A percentile compares a stretch with the other conserved stretches of the same genome.
Conservation (phyloP, 2,888 invertebrate genomes). For the Metopia argyrocephala region DNA sequence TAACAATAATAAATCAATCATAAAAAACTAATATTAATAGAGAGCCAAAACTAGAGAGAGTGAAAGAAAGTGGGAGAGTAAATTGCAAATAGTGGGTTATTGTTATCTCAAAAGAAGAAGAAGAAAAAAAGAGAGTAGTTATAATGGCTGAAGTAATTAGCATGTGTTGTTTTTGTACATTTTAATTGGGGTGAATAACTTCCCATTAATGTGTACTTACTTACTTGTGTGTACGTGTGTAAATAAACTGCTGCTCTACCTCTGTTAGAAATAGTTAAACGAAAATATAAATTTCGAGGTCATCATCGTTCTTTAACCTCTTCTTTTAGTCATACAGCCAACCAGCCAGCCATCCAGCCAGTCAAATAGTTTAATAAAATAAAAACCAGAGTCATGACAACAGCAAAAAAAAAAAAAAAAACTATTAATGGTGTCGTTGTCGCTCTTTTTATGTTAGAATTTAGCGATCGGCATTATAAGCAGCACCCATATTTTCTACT, state of each 20-base stretch:
- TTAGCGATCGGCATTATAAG: background rate
- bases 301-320: constrained; percentile 52
- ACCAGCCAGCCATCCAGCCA: background rate
- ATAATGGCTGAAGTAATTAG: background rate
- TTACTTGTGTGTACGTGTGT: background rate
- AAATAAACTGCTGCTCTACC: background rate
- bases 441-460: background rate
- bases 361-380: constrained; percentile 2
- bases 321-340: background rate
- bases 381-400: constrained; percentile 23
- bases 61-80: background rate
- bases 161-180: background rate
- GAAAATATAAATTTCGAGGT: constrained; percentile 47
- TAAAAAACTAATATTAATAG: background rate
- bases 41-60: background rate
- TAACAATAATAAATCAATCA: background rate
- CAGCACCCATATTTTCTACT: background rate
- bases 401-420: constrained; percentile 1
- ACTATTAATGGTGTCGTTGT: constrained; percentile 6
- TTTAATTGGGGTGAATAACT: background rate
- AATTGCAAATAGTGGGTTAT: background rate
- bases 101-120: background rate
- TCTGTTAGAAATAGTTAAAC: background rate
- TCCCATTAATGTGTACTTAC: background rate
- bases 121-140: background rate